A percentile compares a stretch with the other conserved stretches of the same genome.
These are phyloP conservation scores for Xerus inauris DNA, from an alignment of 2,113 vertebrate genomes.

Conservation along the genomic window DNA sequence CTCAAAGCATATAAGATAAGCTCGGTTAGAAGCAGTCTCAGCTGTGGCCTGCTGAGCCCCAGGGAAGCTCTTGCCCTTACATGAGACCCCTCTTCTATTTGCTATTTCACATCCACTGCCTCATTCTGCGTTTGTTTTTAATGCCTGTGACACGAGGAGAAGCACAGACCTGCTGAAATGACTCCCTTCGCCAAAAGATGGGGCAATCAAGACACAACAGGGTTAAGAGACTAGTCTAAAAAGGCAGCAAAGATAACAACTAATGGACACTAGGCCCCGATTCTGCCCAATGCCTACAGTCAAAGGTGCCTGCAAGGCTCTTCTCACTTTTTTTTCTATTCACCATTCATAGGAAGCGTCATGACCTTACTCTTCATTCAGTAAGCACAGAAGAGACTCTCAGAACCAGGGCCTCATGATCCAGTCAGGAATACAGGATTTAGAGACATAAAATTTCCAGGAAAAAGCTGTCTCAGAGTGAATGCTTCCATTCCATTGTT, in stretches of 20 bases:
- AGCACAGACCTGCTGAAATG: not conserved
- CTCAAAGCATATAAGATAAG: not conserved
- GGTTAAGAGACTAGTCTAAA: not conserved
- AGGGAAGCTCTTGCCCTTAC: not conserved
- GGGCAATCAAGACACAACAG: not conserved
- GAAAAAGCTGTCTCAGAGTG: conserved; percentile 7
- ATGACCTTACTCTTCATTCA: not conserved
- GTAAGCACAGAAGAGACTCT: not conserved
- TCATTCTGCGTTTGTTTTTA: not conserved
- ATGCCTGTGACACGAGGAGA: not conserved
- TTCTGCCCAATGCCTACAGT: not conserved
- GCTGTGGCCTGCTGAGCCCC: not conserved
- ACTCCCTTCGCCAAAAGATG: not conserved
- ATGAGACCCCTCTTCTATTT: not conserved
- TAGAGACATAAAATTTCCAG: conserved; percentile 41
- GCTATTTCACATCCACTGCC: not conserved
- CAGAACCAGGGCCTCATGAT: not conserved
- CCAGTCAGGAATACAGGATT: not conserved
- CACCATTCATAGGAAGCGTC: not conserved
- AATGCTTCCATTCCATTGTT: no score
- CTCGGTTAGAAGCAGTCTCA: not conserved
- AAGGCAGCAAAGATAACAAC: not conserved
- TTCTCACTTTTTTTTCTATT: not conserved
- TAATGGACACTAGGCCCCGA: not conserved
- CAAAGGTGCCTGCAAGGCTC: not conserved